phyloP scores from a whole-genome alignment of 2,888 invertebrate species.

The Lamellibrachia satsuma region DNA sequence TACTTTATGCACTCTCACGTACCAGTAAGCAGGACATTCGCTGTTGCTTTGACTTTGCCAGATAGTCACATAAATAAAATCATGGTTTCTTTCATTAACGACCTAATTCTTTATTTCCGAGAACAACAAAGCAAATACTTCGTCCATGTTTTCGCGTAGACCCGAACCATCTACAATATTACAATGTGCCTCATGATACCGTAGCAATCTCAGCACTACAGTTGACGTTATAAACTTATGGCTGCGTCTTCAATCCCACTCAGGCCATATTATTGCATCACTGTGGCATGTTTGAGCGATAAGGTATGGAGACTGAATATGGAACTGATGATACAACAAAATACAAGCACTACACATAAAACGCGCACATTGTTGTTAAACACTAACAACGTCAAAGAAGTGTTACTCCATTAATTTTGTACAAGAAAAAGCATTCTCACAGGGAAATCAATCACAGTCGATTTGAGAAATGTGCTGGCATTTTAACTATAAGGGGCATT shows the following conservation, averaged over 20 bases:
- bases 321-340: neutral
- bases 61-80: no score
- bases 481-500: slow-evolving; percentile 1
- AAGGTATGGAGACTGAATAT: neutral
- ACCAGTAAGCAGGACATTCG: no score
- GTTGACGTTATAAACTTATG: neutral
- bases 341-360: neutral
- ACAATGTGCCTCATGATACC: neutral
- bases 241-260: neutral
- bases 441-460: neutral
- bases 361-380: neutral
- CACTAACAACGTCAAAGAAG: neutral
- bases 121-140: no score
- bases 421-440: neutral
- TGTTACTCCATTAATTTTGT: neutral
- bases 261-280: neutral
- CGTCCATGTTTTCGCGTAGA: no score
- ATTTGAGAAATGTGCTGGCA: neutral
- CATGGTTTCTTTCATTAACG: no score
- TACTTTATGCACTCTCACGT: no score
- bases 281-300: neutral
- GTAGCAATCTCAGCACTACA: neutral
- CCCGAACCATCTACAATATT: no score
- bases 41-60: no score
- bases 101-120: no score